phyloP scores from a whole-genome alignment of 2,797 vertebrate genomes.

The Masticophis lateralis region DNA sequence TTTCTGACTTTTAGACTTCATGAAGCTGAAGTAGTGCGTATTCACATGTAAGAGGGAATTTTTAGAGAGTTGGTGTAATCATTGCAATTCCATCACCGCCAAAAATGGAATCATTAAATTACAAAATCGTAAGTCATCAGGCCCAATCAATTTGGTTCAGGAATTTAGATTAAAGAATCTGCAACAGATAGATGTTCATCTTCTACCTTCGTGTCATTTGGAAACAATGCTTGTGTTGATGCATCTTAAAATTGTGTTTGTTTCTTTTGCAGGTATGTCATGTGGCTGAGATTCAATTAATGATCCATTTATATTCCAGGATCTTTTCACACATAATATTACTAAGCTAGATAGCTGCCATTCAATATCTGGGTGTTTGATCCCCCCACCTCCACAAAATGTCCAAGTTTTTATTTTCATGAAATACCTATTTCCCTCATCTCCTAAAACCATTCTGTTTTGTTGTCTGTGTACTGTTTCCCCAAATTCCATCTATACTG shows the following conservation, averaged over 20 bases:
- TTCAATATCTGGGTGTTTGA: background rate
- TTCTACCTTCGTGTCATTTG: background rate
- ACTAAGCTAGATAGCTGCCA: background rate
- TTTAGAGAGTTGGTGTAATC: background rate
- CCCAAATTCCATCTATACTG: background rate
- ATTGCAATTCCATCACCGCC: background rate
- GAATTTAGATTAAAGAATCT: background rate
- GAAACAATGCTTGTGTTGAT: background rate
- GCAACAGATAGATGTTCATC: background rate
- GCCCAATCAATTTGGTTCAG: background rate
- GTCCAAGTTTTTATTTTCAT: background rate
- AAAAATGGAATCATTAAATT: background rate
- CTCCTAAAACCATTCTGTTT: background rate
- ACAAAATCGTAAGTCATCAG: background rate
- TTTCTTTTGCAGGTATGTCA: background rate
- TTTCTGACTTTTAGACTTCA: background rate
- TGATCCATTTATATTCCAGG: background rate
- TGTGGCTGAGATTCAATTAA: background rate
- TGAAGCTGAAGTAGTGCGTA: background rate
- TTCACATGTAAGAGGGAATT: background rate
- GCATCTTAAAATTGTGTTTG: background rate
- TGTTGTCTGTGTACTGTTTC: background rate
- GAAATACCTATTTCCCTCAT: background rate
- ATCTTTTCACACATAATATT: background rate
- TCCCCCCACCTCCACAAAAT: fast-evolving